Evolutionary conservation across 2,888 invertebrate species (phyloP).

Genomic region (Pogonocherus hispidulus): DNA sequence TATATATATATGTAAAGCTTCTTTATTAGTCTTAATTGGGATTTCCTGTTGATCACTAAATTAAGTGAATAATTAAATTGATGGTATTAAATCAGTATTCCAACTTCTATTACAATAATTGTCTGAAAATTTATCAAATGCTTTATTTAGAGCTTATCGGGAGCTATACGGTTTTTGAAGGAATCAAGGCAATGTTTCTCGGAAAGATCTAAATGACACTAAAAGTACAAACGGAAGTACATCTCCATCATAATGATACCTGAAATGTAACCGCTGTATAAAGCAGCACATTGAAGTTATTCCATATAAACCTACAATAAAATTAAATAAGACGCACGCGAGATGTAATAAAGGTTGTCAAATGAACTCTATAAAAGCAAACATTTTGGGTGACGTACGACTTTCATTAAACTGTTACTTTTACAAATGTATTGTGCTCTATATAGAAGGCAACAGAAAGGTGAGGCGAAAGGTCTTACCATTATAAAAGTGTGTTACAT

Average conservation of each 20-base stretch:
- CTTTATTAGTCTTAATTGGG: too few relatives aligned
- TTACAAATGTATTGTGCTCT: constrained; percentile 25
- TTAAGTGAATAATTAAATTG: too few relatives aligned
- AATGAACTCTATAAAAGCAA: constrained; percentile 29
- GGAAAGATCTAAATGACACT: not conserved
- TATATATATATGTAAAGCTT: too few relatives aligned
- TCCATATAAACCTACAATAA: constrained; percentile 16
- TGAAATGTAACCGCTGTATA: not conserved
- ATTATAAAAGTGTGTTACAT: constrained; percentile 30
- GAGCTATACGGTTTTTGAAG: too few relatives aligned
- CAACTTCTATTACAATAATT: too few relatives aligned
- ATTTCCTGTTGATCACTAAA: too few relatives aligned
- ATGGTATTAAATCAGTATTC: too few relatives aligned
- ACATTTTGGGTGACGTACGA: constrained; percentile 27
- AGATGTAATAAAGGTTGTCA: constrained; percentile 23
- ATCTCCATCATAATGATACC: not conserved
- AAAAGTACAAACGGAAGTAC: constrained; percentile 1
- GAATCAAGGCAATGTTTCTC: not conserved
- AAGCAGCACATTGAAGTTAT: not conserved
- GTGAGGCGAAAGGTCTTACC: constrained; percentile 16
- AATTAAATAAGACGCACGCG: constrained; percentile 18
- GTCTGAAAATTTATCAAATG: too few relatives aligned
- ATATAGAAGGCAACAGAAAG: constrained; percentile 26
- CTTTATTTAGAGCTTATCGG: not conserved
- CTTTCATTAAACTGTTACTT: constrained; percentile 33